These are phyloP conservation scores for Matsumurasca onukii DNA, from an alignment of 1,140 invertebrate species.

Conservation along the genomic window DNA sequence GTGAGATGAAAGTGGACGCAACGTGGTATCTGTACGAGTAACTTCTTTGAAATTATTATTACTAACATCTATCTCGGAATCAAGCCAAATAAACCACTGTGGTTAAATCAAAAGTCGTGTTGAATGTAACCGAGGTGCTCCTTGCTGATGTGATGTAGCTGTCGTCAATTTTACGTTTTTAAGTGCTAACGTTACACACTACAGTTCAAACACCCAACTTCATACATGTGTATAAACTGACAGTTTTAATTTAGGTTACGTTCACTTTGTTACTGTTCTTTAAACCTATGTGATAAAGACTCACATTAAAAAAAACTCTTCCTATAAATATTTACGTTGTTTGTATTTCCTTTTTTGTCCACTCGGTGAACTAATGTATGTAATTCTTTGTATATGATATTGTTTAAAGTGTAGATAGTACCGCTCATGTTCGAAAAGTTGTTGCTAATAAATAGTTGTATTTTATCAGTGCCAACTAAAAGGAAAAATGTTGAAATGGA, in stretches of 20 bases:
- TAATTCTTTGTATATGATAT: constrained; percentile 22
- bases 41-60: constrained; percentile 22
- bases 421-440: constrained; percentile 20
- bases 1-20: constrained; percentile 27
- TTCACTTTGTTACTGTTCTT: constrained; percentile 20
- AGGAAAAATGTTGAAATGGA: constrained; percentile 14
- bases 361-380: constrained; percentile 22
- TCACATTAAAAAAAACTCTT: constrained; percentile 29
- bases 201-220: constrained; percentile 8
- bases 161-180: background rate
- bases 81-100: constrained; percentile 9
- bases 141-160: background rate
- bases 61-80: constrained; percentile 8
- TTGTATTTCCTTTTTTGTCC: constrained; percentile 26
- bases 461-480: constrained; percentile 24
- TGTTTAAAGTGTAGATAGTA: constrained; percentile 27
- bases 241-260: constrained; percentile 26
- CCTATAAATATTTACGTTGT: constrained; percentile 24
- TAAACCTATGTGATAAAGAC: constrained; percentile 26
- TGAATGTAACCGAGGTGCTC: constrained; percentile 17
- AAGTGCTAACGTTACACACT: background rate
- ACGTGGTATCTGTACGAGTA: constrained; percentile 9
- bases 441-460: constrained; percentile 27
- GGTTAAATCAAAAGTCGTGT: constrained; percentile 23
- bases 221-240: constrained; percentile 5